Conservation (phyloP, 2,797 vertebrate genomes). For the Manis javanica region DNA sequence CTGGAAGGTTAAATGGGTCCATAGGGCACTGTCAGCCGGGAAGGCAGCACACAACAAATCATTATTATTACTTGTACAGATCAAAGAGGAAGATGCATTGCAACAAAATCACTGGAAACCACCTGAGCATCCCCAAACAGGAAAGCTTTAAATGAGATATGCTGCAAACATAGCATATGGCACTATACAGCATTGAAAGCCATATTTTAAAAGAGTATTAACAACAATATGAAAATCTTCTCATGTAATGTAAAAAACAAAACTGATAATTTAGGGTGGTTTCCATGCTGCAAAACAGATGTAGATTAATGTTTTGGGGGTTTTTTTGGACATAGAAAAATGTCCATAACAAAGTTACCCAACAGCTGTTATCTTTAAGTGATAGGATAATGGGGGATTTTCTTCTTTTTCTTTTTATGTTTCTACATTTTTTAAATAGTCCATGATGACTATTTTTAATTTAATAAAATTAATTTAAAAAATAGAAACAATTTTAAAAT, state of each 20-base stretch:
- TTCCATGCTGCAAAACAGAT: neutral
- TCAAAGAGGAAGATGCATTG: neutral
- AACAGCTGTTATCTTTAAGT: neutral
- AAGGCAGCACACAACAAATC: neutral
- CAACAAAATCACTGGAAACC: neutral
- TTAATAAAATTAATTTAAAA: neutral
- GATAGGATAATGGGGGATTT: neutral
- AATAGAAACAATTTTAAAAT: neutral
- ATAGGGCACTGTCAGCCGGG: neutral
- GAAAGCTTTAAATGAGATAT: neutral
- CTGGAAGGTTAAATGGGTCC: neutral
- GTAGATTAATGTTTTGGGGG: neutral
- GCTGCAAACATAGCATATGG: neutral
- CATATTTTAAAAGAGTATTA: conserved; percentile 5
- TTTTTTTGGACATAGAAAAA: neutral
- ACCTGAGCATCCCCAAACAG: neutral
- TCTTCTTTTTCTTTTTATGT: neutral
- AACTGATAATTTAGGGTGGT: neutral
- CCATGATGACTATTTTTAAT: neutral
- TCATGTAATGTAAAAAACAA: neutral
- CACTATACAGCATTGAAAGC: neutral
- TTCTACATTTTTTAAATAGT: neutral
- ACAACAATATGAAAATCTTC: neutral
- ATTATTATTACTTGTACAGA: neutral
- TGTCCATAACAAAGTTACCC: neutral